phyloP scores from a whole-genome alignment of 2,888 invertebrate genomes.

The Hypercompe scribonia region DNA sequence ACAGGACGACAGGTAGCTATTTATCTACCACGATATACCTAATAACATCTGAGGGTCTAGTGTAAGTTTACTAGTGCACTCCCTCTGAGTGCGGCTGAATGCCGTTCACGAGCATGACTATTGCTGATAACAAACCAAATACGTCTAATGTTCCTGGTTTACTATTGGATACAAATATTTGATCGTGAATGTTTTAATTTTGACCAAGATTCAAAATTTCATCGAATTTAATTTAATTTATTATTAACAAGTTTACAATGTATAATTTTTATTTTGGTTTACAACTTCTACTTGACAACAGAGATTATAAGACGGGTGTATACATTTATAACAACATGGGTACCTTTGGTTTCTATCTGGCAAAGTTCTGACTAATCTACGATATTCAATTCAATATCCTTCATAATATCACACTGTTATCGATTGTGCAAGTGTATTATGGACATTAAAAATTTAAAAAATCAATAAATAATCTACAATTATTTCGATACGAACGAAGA shows the following conservation, averaged over 20 bases:
- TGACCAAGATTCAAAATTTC: too few species aligned
- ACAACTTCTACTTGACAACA: neutral
- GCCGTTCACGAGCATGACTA: neutral
- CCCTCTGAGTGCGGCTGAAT: neutral
- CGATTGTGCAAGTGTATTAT: neutral
- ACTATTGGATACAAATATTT: neutral
- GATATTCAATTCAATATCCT: constrained; percentile 2
- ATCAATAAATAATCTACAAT: neutral
- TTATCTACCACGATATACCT: neutral
- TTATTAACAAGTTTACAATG: neutral
- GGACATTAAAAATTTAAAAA: neutral
- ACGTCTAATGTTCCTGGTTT: neutral
- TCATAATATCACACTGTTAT: constrained; percentile 5
- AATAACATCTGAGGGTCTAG: neutral
- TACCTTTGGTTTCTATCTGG: constrained; percentile 4
- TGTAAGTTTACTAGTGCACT: too few species aligned
- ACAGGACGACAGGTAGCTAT: neutral
- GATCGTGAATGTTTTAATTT: neutral
- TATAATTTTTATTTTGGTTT: neutral
- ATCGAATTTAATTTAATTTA: neutral
- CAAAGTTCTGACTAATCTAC: neutral
- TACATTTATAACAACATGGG: neutral
- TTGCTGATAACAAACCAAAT: neutral
- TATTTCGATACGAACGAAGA: neutral
- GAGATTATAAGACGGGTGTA: neutral